A percentile compares a stretch with the other conserved stretches of the same genome.
Evolutionary conservation across 2,888 invertebrate genomes (phyloP).

Genomic region (Cheilosia urbana): DNA sequence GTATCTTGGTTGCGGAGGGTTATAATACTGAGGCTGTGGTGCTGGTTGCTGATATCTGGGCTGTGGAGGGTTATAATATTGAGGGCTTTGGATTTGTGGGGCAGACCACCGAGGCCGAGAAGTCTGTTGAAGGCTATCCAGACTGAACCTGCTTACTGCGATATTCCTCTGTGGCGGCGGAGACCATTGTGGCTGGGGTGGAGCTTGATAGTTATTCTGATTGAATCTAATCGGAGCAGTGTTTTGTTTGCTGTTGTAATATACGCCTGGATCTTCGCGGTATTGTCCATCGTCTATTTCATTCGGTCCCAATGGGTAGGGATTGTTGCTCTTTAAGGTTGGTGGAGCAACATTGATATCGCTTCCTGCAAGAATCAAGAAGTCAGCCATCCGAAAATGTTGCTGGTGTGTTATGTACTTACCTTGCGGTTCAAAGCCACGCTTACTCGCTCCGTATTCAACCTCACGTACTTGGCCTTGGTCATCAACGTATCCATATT

Average conservation of each 20-base stretch:
- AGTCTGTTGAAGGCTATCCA: conserved; percentile 81
- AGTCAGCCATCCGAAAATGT: neutral
- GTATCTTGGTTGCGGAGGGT: conserved; percentile 80
- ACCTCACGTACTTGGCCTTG: conserved; percentile 90
- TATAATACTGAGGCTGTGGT: conserved; percentile 75
- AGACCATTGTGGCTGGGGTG: conserved; percentile 51
- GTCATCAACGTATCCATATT: conserved; percentile 95
- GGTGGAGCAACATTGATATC: conserved; percentile 94
- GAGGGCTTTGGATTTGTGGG: conserved; percentile 54
- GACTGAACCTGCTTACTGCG: conserved; percentile 81
- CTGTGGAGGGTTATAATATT: conserved; percentile 78
- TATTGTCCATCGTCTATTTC: conserved; percentile 94
- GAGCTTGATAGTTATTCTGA: conserved; percentile 52
- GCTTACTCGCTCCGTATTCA: conserved; percentile 92
- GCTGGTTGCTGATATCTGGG: conserved; percentile 77
- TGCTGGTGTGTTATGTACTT: conserved; percentile 58
- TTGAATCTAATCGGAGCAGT: conserved; percentile 32
- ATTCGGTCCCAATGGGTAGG: conserved; percentile 84
- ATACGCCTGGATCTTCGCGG: conserved; percentile 92
- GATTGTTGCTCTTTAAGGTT: conserved; percentile 86
- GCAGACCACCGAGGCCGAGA: conserved; percentile 60
- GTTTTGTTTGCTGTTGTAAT: conserved; percentile 85
- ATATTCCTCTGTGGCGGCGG: conserved; percentile 70
- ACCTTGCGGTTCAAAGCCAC: conserved; percentile 93
- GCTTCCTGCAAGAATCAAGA: conserved; percentile 83